These are phyloP conservation scores for Chymomyza fuscimana DNA, from an alignment of 2,888 invertebrate genomes.

Conservation along the genomic window DNA sequence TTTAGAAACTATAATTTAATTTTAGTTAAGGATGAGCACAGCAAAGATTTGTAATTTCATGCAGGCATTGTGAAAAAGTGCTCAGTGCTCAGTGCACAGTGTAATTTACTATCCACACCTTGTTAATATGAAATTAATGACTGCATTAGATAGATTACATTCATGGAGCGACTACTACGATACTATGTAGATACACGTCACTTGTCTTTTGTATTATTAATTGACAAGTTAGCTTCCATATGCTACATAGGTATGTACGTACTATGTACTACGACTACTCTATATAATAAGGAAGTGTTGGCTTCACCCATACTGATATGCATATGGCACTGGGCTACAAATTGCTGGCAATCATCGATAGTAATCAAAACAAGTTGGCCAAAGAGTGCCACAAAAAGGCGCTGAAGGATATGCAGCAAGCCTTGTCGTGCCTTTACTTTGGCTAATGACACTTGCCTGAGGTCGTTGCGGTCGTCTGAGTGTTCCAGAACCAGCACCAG, in stretches of 20 bases:
- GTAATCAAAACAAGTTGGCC: conserved; percentile 43
- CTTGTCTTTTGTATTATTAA: neutral
- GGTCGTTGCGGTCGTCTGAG: neutral
- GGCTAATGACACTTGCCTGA: neutral
- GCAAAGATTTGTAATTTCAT: neutral
- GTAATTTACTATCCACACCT: conserved; percentile 80
- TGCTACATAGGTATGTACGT: neutral
- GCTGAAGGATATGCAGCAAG: neutral
- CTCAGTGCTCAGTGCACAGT: conserved; percentile 40
- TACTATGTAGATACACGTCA: neutral
- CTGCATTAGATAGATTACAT: conserved; percentile 79
- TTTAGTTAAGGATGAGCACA: neutral
- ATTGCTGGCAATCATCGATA: conserved; percentile 56
- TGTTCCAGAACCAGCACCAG: neutral
- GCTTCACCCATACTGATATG: neutral
- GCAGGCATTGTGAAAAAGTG: neutral
- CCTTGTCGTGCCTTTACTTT: neutral
- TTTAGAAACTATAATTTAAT: too few species aligned
- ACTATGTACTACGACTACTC: conserved; percentile 14
- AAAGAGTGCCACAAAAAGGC: neutral
- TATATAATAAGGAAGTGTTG: neutral
- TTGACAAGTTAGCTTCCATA: neutral
- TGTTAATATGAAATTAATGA: conserved; percentile 82
- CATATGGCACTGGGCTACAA: conserved; percentile 33
- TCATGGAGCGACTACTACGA: conserved; percentile 23